Conservation (phyloP, 2,113 vertebrate species). For the Stomatorhinus ivindoensis region DNA sequence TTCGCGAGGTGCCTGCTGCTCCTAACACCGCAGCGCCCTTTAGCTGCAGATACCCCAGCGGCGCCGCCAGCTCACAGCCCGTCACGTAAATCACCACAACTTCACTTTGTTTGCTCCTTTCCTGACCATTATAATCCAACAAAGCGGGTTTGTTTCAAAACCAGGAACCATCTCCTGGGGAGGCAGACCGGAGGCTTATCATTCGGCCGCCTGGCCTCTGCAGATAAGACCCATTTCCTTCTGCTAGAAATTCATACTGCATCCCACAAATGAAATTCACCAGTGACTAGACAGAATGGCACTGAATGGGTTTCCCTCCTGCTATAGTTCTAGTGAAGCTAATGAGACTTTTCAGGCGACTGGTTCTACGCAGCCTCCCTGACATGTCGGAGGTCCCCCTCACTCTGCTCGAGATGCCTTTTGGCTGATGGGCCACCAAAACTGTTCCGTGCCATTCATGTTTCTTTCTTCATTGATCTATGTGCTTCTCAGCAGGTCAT, state of each 20-base stretch:
- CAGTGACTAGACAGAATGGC: background rate
- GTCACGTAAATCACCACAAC: background rate
- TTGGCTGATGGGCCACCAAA: background rate
- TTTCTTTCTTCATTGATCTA: background rate
- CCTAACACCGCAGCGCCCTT: background rate
- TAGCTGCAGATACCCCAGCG: background rate
- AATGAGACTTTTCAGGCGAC: background rate
- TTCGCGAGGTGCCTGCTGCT: background rate
- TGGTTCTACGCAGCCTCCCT: background rate
- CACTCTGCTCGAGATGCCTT: background rate
- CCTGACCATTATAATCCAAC: background rate
- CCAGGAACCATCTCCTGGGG: background rate
- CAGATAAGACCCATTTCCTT: constrained; percentile 8
- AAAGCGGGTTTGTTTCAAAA: background rate
- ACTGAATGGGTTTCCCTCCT: background rate
- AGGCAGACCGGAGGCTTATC: background rate
- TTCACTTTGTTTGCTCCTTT: background rate
- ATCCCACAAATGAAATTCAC: background rate
- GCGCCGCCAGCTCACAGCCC: background rate
- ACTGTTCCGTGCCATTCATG: background rate
- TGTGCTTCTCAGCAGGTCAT: background rate
- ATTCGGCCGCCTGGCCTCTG: background rate
- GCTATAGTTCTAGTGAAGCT: background rate
- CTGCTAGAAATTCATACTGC: background rate
- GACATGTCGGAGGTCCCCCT: background rate